Conservation (phyloP, 2,888 invertebrate genomes). For the Brachypterus glaber region DNA sequence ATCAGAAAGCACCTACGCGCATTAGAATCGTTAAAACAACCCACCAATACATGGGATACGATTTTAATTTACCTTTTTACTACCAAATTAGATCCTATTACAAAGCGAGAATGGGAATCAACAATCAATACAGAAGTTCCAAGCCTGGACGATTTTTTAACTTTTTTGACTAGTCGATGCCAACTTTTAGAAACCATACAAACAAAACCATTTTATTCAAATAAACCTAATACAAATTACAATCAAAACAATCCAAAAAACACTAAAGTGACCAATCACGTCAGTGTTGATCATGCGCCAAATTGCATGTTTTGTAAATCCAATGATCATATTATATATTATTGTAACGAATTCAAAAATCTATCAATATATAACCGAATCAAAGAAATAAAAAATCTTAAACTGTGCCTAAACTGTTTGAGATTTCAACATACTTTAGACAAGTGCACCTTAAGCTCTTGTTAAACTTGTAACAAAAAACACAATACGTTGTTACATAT, state of each 20-base stretch:
- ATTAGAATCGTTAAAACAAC: constrained; percentile 9
- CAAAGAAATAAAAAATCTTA: not conserved
- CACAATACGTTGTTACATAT: constrained; percentile 4
- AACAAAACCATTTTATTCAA: no score
- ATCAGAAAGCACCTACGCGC: constrained; percentile 6
- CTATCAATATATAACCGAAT: not conserved
- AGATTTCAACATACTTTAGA: not conserved
- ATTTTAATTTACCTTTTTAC: constrained; percentile 8
- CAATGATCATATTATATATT: not conserved
- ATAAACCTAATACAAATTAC: not conserved
- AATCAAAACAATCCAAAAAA: no score
- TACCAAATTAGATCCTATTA: constrained; percentile 7
- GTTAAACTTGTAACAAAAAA: not conserved
- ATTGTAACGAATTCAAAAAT: not conserved
- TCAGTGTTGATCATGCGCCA: no score
- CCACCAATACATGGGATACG: constrained; percentile 7
- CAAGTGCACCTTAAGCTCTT: not conserved
- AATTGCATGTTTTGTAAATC: not conserved
- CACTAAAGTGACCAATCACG: no score
- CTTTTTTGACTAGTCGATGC: constrained; percentile 1
- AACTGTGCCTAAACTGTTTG: no score
- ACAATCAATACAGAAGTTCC: constrained; percentile 12
- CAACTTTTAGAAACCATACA: constrained; percentile 6
- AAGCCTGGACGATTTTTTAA: not conserved
- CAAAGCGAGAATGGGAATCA: constrained; percentile 8